Base-by-base conservation (phyloP, 2,113 vertebrate species). In the Eulacestoma nigropectus region DNA sequence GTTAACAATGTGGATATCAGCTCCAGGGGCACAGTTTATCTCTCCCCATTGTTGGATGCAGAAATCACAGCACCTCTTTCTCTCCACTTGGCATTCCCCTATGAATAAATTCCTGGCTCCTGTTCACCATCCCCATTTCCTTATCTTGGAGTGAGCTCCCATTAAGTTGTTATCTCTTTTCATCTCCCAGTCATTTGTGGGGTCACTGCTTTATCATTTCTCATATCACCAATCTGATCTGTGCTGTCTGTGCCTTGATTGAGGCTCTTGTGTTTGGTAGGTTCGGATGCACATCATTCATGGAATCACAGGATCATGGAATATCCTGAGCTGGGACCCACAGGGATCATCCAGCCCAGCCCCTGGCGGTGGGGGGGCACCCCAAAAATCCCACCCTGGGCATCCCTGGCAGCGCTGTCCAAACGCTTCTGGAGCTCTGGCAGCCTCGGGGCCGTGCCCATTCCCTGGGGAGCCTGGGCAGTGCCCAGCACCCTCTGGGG, bases 1-100 rank as follows among this genome's bases (percentile, higher is more conserved):
- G 78, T 67, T 22, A 70, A 89, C 94, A 84, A 78, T 75, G 65
- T 53, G 80, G 42, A 11, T 64, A 75, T 84, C 89, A 84, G 49
- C 75, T 81, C 23, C 1, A 35, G 56, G 83, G 68, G 39, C 25
- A 46, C 12, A 17, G 29, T 62, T 93, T 79, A 79, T 90, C 78
- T 91, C 32, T 79, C 14, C 53, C 55, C 63, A 23, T 84, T 92
- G 82, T 19, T 42, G 12, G 33, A 29, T 50, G 50, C 79, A 94
- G 75, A 53, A 80, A 74, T 73, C 72, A 77, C 79, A 70, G 37
- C 29, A 23, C 37, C 47, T 74, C 57, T 80, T 76, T 37, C 88
- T 50, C 37, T 23, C 32, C 41, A 53, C 53, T 50, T 57, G 60
- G 16, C 50, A 39, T 92, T 96, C 93, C 70, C 63, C 59, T 77